Conservation (phyloP, 2,888 invertebrate genomes). For the Cordilura impudica region DNA sequence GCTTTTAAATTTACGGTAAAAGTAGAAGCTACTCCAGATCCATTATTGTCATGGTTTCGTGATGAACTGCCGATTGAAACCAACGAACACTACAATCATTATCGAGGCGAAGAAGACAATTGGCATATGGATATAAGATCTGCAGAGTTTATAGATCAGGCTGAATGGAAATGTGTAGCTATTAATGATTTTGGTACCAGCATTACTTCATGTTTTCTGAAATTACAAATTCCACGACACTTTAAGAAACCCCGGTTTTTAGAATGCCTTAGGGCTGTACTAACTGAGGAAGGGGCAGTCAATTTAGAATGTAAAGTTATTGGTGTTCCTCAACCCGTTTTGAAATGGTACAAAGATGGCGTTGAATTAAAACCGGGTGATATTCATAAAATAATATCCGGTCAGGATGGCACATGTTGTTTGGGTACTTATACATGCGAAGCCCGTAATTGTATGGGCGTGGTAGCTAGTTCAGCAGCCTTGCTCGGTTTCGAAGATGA, state of each 20-base stretch:
- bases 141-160: slow-evolving; percentile 90
- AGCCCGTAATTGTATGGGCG: slow-evolving; percentile 94
- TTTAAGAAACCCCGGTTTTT: slow-evolving; percentile 93
- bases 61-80: slow-evolving; percentile 89
- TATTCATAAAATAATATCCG: slow-evolving; percentile 93
- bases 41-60: slow-evolving; percentile 91
- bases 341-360: slow-evolving; percentile 96
- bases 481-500: slow-evolving; percentile 91
- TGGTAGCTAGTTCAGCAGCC: slow-evolving; percentile 92
- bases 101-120: slow-evolving; percentile 84
- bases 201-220: slow-evolving; percentile 90
- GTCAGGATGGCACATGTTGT: slow-evolving; percentile 93
- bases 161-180: slow-evolving; percentile 95
- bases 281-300: slow-evolving; percentile 92
- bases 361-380: slow-evolving; percentile 93
- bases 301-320: slow-evolving; percentile 95
- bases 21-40: slow-evolving; percentile 89
- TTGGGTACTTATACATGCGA: slow-evolving; percentile 94
- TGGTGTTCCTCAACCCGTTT: slow-evolving; percentile 91
- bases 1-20: slow-evolving; percentile 88
- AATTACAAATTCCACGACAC: slow-evolving; percentile 90
- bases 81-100: slow-evolving; percentile 83
- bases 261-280: slow-evolving; percentile 89
- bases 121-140: slow-evolving; percentile 86
- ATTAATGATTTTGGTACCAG: slow-evolving; percentile 93